Conservation (phyloP, 2,113 vertebrate species). For the Sylvia atricapilla region DNA sequence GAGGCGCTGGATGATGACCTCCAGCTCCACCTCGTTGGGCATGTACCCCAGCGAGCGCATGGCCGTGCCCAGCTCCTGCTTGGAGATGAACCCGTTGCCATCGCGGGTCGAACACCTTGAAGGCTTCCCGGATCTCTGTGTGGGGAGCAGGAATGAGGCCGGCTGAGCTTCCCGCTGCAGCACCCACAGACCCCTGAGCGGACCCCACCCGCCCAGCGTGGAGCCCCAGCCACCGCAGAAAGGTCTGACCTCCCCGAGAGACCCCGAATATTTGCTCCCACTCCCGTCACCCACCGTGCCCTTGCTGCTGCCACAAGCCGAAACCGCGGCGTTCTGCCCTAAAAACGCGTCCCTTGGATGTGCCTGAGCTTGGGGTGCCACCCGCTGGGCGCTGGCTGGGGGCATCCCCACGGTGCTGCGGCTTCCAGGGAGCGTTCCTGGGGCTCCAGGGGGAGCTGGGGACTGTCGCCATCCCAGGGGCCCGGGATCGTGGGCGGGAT, state of each 20-base stretch:
- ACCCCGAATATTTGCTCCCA: neutral
- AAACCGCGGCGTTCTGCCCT: fast-evolving
- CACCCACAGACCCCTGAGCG: neutral
- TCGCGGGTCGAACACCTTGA: slow-evolving; percentile 94
- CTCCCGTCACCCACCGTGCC: neutral
- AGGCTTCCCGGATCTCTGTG: slow-evolving; percentile 92
- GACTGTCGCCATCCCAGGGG: neutral
- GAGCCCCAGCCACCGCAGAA: neutral
- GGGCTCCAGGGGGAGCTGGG: fast-evolving
- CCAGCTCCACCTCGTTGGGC: slow-evolving; percentile 95
- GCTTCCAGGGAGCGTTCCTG: neutral
- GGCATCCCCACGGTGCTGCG: fast-evolving
- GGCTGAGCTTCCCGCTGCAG: neutral
- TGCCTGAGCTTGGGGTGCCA: neutral
- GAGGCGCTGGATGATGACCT: slow-evolving; percentile 93
- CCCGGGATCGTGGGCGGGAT: fast-evolving
- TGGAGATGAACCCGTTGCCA: slow-evolving; percentile 96
- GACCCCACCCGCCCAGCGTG: neutral
- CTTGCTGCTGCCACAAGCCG: fast-evolving
- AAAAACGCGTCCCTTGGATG: fast-evolving
- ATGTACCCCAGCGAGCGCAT: slow-evolving; percentile 96
- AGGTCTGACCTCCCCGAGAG: neutral
- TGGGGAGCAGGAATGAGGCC: neutral
- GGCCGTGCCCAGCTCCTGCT: slow-evolving; percentile 94
- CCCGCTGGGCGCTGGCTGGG: neutral